These are phyloP conservation scores for Clupea harengus DNA, from an alignment of 2,113 vertebrate species.

Conservation along the genomic window DNA sequence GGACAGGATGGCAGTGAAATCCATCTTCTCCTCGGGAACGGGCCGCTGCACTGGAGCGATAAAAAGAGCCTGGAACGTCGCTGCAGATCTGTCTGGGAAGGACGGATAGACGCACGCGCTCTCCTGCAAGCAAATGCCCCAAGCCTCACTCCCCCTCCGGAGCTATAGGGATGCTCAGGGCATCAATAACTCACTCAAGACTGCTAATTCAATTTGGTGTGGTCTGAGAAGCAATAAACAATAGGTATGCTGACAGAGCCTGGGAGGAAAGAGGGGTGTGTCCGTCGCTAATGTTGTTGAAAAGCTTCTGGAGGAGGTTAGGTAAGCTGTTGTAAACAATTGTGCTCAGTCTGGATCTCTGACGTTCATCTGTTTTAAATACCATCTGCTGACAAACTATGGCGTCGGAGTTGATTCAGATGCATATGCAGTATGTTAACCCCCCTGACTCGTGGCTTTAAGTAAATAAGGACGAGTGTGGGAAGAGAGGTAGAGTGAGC, in stretches of 20 bases:
- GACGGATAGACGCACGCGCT: background rate
- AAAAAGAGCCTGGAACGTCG: constrained; percentile 42
- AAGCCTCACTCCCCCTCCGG: background rate
- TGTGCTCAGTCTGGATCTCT: background rate
- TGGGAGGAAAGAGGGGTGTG: background rate
- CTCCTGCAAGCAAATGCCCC: constrained; percentile 1
- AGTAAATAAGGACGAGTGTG: background rate
- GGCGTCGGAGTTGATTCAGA: background rate
- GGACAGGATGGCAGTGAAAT: constrained; percentile 49
- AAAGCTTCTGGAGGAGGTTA: background rate
- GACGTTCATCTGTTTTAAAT: background rate
- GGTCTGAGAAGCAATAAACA: background rate
- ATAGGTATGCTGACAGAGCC: background rate
- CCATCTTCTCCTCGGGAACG: constrained; percentile 49
- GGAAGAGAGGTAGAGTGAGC: background rate
- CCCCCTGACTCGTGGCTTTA: background rate
- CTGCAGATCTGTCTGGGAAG: constrained; percentile 8
- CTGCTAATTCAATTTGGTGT: background rate
- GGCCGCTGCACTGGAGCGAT: constrained; percentile 53
- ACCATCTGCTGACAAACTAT: background rate
- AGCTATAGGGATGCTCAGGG: background rate
- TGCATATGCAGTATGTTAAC: background rate
- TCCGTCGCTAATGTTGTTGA: background rate
- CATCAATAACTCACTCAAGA: constrained; percentile 12
- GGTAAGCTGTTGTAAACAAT: background rate